Conservation (phyloP, 2,888 invertebrate species). For the Serripes groenlandicus region DNA sequence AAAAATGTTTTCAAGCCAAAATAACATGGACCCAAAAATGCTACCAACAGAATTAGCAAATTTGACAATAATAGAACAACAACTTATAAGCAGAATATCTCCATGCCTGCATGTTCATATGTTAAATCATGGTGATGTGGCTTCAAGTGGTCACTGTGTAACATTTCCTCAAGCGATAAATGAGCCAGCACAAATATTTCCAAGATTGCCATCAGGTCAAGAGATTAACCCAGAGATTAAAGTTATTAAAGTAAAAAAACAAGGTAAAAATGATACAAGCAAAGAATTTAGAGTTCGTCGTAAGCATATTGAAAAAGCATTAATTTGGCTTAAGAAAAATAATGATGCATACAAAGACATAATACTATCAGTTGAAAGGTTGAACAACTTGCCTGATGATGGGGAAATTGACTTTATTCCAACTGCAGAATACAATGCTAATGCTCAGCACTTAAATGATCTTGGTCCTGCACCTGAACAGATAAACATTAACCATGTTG, state of each 20-base stretch:
- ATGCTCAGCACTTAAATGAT: slow-evolving; percentile 34
- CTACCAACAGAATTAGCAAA: slow-evolving; percentile 12
- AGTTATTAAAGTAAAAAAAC: slow-evolving; percentile 42
- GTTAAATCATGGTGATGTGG: slow-evolving; percentile 51
- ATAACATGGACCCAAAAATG: slow-evolving; percentile 55
- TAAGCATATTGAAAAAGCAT: slow-evolving; percentile 39
- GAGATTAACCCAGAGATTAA: slow-evolving; percentile 43
- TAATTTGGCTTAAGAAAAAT: slow-evolving; percentile 41
- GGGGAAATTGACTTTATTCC: slow-evolving; percentile 32
- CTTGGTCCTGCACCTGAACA: slow-evolving; percentile 53
- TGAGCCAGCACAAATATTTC: slow-evolving; percentile 51
- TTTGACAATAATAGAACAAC: slow-evolving; percentile 51
- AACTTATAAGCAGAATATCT: slow-evolving; percentile 46
- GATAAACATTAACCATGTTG: slow-evolving; percentile 26
- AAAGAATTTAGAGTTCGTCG: slow-evolving; percentile 56
- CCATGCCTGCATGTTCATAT: slow-evolving; percentile 43
- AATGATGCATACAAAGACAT: slow-evolving; percentile 42
- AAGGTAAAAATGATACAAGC: slow-evolving; percentile 46
- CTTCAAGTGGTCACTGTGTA: slow-evolving; percentile 51
- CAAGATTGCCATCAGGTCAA: slow-evolving; percentile 35
- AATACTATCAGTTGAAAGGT: slow-evolving; percentile 41
- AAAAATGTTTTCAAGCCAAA: slow-evolving; percentile 59
- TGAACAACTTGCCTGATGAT: slow-evolving; percentile 45
- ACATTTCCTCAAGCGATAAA: slow-evolving; percentile 59
- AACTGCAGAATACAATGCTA: slow-evolving; percentile 26